Percentiles rank a stretch among this genome's conserved stretches.
These are phyloP conservation scores for Anser brachyrhynchus DNA, from an alignment of 2,113 vertebrate genomes.

Conservation along the genomic window DNA sequence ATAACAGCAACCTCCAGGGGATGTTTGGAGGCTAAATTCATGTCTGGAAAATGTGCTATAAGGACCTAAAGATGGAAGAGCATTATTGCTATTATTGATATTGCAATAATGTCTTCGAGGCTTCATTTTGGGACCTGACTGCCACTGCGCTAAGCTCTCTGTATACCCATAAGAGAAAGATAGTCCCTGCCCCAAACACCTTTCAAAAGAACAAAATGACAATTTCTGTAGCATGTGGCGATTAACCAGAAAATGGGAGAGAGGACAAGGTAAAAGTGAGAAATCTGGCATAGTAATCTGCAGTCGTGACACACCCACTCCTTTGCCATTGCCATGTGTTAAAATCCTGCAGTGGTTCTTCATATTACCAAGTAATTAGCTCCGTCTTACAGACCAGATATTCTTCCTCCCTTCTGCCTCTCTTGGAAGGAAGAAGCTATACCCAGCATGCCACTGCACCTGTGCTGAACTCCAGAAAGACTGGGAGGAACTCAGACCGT, in stretches of 20 bases:
- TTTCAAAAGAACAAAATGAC: background rate
- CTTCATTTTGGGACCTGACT: background rate
- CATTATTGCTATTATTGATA: background rate
- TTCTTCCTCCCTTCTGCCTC: background rate
- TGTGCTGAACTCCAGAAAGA: background rate
- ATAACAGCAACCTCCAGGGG: background rate
- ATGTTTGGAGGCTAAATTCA: background rate
- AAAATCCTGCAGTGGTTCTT: background rate
- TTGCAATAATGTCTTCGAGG: background rate
- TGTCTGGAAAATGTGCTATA: background rate
- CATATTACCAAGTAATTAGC: background rate
- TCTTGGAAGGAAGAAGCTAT: background rate
- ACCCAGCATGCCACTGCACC: background rate
- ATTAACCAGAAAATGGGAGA: background rate
- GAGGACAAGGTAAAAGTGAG: background rate
- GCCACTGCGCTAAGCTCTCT: background rate
- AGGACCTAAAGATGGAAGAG: background rate
- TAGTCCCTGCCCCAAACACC: background rate
- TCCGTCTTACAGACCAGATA: background rate
- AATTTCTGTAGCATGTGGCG: background rate
- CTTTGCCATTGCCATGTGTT: background rate
- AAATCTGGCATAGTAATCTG: background rate
- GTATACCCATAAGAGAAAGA: background rate
- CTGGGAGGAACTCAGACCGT: background rate
- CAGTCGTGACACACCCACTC: background rate